Base-by-base conservation (phyloP, 2,888 invertebrate species). In the Drosophila basisetae region DNA sequence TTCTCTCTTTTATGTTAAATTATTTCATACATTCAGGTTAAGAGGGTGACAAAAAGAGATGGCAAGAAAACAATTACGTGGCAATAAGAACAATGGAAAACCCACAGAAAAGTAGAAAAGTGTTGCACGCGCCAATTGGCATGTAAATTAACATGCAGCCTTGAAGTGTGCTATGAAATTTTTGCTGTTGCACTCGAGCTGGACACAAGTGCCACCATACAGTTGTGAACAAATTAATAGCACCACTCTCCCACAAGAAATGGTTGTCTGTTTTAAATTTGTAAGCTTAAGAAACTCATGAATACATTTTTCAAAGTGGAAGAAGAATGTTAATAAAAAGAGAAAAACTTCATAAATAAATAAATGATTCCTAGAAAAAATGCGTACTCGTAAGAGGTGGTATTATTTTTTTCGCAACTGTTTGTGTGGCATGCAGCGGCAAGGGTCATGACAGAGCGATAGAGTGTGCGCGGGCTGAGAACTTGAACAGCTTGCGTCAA, bases 131-230 rank as follows among this genome's bases (percentile, higher is more conserved):
- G 73, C 75, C 84, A 84, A 84, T 82, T 78, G 68, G 82, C 78
- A 90, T 90, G 86, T 70, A 90, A 87, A 87, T 87, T 88, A 86
- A 82, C 73, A 56, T 60, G 33, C 66, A 76, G 86, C 87, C 87
- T 87, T 87, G 90, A 85, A 83, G 89, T 90, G 80, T 83, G 86
- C 86, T 68, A 77, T 78, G 83, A n/a, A 86, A 80, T 75, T 72
- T 68, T 61, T 55, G 53, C 52, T 61, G 63, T 66, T 62, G 58
- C 52, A 64, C 71, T 72, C 69, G 59, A 78, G 61, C 72, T 71
- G 80, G 79, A 80, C 87, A 72, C 87, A 76, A 68, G 77, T 56
- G 74, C 69, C 25, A 4, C 25, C 7, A 16, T 1, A 47, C 25
- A 47, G 25, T 16, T 1, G 25, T 25, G 47, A 0, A 9, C 13